Base-by-base conservation (phyloP, 2,888 invertebrate species). In the Metellina segmentata region DNA sequence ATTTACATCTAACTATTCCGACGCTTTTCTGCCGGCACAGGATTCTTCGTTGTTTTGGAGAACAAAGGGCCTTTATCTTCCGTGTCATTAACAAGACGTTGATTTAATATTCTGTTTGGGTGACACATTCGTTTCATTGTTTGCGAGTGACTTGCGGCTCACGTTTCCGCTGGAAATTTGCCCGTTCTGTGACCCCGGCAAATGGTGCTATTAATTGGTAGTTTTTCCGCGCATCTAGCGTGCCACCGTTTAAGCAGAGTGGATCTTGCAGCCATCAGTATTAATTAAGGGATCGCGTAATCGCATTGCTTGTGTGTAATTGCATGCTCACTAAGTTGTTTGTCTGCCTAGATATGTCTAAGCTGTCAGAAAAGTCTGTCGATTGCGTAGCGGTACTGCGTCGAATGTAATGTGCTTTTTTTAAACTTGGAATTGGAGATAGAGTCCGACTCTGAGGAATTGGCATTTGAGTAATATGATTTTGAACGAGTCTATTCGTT, bases 101-200 rank as follows among this genome's bases (percentile, higher is more conserved):
- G 85, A 85, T 85, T 75, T 85, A 85, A 85, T 75, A 71, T 71
- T 49, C 72, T 85, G 74, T 74, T 48, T 75, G 53, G 53, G 61
- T 52, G 72, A 82, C 69, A 82, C 85, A 82, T 72, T 71, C 82
- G 7, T 82, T 51, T 71, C 82, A 75, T 85, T 85, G 85, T 85
- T 85, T 53, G 34, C 34, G 51, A 71, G 61, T 20, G 79, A 34
- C 79, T 34, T 8, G 83, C 16, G 20, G 19, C 52, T 85, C 51
- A 52, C 75, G 20, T 85, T 72, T 61, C 53, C 6, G 53, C 71
- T 77, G 77, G 77, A 86, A 49, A 69, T 16, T 19, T 78, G 77
- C 78, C 83, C 85, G 51, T 20, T 34, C 13, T 81, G 70, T 16
- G 70, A n/a, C 19, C 19, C 13, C 20, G 34, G 19, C 13, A 8